A percentile compares a stretch with the other conserved stretches of the same genome.
Conservation (phyloP, 2,888 invertebrate genomes). For the Junonia oenone region DNA sequence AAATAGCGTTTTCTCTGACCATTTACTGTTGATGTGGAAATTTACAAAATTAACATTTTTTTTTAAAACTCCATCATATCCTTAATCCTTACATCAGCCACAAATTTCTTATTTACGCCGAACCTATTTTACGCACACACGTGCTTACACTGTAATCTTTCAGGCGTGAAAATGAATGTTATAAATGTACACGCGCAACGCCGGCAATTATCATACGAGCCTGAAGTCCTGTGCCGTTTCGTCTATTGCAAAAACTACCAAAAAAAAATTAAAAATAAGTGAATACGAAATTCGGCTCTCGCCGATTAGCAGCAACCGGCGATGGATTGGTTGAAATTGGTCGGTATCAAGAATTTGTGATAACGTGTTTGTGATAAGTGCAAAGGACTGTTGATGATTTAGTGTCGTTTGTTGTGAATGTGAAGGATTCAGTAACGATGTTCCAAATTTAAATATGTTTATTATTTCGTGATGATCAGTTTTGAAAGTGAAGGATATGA, state of each 20-base stretch:
- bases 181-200: conserved; percentile 69
- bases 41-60: too few species aligned
- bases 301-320: conserved; percentile 46
- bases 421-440: conserved; percentile 25
- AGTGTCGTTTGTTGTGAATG: conserved; percentile 18
- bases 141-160: conserved; percentile 46
- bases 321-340: conserved; percentile 79
- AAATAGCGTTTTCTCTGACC: too few species aligned
- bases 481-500: too few species aligned
- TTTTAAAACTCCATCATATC: too few species aligned
- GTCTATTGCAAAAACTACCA: conserved; percentile 44
- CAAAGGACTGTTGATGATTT: conserved; percentile 14
- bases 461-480: too few species aligned
- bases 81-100: not conserved
- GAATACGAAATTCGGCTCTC: conserved; percentile 27
- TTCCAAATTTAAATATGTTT: too few species aligned
- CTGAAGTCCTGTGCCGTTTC: conserved; percentile 61
- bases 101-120: not conserved
- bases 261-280: conserved; percentile 34
- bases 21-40: too few species aligned
- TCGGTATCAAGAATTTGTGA: conserved; percentile 61
- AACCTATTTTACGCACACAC: conserved; percentile 33
- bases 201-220: conserved; percentile 71
- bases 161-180: conserved; percentile 79
- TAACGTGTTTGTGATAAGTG: conserved; percentile 33